These are phyloP conservation scores for Cosmia trapezina DNA, from an alignment of 2,888 invertebrate species.

Conservation along the genomic window DNA sequence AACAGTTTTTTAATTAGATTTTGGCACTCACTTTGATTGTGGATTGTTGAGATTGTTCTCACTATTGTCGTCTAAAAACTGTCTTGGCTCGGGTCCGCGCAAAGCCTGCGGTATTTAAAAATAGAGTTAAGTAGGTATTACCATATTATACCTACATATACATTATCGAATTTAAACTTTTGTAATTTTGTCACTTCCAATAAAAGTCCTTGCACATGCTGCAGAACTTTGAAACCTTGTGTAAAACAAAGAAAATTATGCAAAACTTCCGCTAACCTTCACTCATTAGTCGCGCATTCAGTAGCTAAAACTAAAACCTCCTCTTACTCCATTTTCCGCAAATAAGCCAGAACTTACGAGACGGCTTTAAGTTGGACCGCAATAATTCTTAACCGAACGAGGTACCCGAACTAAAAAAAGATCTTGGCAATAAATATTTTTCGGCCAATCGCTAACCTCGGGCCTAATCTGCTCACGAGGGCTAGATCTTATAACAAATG, in stretches of 20 bases:
- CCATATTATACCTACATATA: too few relatives aligned
- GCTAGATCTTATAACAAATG: constrained; percentile 47
- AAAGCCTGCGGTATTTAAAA: too few relatives aligned
- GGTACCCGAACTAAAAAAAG: constrained; percentile 40
- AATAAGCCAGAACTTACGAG: constrained; percentile 17
- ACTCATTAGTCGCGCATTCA: constrained; percentile 26
- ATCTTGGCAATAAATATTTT: constrained; percentile 57
- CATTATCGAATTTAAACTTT: not conserved
- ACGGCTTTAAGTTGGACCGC: constrained; percentile 20
- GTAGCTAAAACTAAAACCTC: constrained; percentile 9
- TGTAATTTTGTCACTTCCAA: not conserved
- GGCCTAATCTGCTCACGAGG: constrained; percentile 45
- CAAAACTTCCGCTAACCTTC: constrained; percentile 32
- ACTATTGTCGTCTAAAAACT: too few relatives aligned
- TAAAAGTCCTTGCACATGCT: constrained; percentile 13
- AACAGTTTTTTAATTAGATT: not conserved
- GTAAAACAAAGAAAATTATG: constrained; percentile 49
- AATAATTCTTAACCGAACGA: constrained; percentile 40
- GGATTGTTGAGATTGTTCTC: not conserved
- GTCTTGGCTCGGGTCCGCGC: not conserved
- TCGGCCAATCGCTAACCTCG: constrained; percentile 46
- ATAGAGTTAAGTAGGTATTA: too few relatives aligned
- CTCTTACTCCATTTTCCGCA: constrained; percentile 4
- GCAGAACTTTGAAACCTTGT: constrained; percentile 18
- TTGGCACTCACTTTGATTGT: not conserved